phyloP scores from a whole-genome alignment of 1,140 invertebrate species.

The Bombus huntii region DNA sequence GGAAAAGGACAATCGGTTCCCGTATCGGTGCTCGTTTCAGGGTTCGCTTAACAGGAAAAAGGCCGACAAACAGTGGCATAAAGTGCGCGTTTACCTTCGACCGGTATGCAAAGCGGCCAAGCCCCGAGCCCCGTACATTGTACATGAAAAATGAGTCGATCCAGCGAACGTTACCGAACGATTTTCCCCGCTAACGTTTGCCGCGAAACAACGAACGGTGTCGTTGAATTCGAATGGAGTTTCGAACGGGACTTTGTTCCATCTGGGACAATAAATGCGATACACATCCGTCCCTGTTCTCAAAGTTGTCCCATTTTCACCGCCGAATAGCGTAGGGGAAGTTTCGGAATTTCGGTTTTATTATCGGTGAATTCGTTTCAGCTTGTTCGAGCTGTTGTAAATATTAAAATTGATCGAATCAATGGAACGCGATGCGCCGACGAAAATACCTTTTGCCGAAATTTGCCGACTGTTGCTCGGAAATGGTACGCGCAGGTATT shows the following conservation, averaged over 20 bases:
- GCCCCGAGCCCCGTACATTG: neutral
- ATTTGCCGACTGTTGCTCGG: too few relatives aligned
- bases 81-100: slow-evolving; percentile 5
- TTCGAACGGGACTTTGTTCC: neutral
- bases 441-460: too few relatives aligned
- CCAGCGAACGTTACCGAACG: slow-evolving; percentile 1
- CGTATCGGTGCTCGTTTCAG: slow-evolving; percentile 18
- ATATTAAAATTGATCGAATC: neutral
- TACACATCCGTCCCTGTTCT: neutral
- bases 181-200: slow-evolving; percentile 16
- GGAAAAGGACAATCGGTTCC: neutral
- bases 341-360: neutral
- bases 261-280: neutral
- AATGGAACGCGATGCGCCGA: too few relatives aligned
- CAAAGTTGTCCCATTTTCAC: neutral
- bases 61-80: slow-evolving; percentile 24
- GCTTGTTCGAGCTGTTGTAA: neutral
- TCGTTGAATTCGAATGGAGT: slow-evolving; percentile 3
- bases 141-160: slow-evolving; percentile 24
- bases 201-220: slow-evolving; percentile 1
- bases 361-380: neutral
- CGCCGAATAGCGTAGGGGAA: neutral
- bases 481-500: too few relatives aligned
- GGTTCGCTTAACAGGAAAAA: slow-evolving; percentile 21
- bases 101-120: slow-evolving; percentile 18